Base-by-base conservation (phyloP, 2,113 vertebrate species). In the Anolis sagrei region DNA sequence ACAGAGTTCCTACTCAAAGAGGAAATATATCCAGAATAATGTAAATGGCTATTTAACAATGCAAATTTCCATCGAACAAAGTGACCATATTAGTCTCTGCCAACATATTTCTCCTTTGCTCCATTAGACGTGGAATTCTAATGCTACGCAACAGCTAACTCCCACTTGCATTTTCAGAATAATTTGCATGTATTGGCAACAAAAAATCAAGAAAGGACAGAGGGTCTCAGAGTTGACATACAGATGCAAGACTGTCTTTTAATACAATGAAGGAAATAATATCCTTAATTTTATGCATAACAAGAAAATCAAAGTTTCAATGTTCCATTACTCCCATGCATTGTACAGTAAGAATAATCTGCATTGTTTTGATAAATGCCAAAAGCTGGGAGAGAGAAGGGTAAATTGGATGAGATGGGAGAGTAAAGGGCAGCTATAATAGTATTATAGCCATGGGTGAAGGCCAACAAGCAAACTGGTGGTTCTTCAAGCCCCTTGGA, bases 151-250 rank as follows among this genome's bases (percentile, higher is more conserved):
- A 91, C 34, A 92, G 94, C 64, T 58, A 77, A 90, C 95, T 94
- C 95, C 96, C 90, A 95, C 95, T 0, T 87, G 84, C 93, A 96
- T 96, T 96, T 94, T 92, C 89, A 83, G 94, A 94, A 96, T 95
- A 89, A 94, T 93, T 89, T 92, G 87, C 91, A 93, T 91, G 78
- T 62, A 94, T 94, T 94, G 89, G 68, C 86, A 91, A 89, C 68
- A 93, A 88, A 85, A 76, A 89, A 87, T 91, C 86, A 88, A 48
- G 86, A 5, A 78, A 29, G 21, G n/a, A 84, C 16, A 36, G 49
- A 83, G 44, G 90, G 93, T 95, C 89, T 93, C 91, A 90, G 87
- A 87, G 36, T 39, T 4, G 5, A 86, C 2, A 92, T 80, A 93
- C 88, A 95, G 88, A 88, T 92, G 87, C 82, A 88, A 64, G 48